Evolutionary conservation across 2,113 vertebrate genomes (phyloP).

Genomic region (Heterochromis multidens): DNA sequence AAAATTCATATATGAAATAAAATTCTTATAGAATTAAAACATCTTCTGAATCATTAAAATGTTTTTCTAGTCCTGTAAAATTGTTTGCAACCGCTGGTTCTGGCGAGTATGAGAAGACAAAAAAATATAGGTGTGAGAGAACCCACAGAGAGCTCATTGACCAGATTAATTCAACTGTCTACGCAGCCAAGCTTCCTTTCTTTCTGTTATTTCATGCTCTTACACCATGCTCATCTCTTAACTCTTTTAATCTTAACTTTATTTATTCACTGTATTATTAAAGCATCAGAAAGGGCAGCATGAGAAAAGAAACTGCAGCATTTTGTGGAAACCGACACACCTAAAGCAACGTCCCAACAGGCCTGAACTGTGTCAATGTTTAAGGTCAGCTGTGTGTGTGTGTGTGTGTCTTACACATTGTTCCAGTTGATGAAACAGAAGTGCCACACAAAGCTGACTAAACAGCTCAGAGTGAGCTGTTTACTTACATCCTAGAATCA

Average conservation of each 20-base stretch:
- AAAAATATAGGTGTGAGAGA: background rate
- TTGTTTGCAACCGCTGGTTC: accelerated
- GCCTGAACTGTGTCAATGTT: background rate
- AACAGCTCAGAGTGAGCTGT: background rate
- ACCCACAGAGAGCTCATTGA: background rate
- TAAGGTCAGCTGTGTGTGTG: background rate
- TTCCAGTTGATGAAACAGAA: conserved; percentile 20
- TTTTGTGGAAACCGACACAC: conserved; percentile 37
- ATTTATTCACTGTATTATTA: background rate
- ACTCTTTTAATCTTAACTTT: background rate
- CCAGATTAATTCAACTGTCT: background rate
- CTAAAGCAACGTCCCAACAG: conserved; percentile 4
- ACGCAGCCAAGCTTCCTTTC: background rate
- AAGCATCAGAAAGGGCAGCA: background rate
- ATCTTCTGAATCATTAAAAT: background rate
- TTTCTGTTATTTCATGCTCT: background rate
- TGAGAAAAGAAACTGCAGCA: background rate
- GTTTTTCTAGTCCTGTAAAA: background rate
- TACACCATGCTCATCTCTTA: background rate
- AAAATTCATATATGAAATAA: background rate
- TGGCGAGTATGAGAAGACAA: background rate
- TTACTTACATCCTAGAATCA: background rate
- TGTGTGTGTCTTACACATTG: conserved; percentile 8
- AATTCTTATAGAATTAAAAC: background rate
- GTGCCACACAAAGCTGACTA: background rate